These are phyloP conservation scores for Laticauda laticaudata DNA, from an alignment of 2,113 vertebrate genomes.

Conservation along the genomic window DNA sequence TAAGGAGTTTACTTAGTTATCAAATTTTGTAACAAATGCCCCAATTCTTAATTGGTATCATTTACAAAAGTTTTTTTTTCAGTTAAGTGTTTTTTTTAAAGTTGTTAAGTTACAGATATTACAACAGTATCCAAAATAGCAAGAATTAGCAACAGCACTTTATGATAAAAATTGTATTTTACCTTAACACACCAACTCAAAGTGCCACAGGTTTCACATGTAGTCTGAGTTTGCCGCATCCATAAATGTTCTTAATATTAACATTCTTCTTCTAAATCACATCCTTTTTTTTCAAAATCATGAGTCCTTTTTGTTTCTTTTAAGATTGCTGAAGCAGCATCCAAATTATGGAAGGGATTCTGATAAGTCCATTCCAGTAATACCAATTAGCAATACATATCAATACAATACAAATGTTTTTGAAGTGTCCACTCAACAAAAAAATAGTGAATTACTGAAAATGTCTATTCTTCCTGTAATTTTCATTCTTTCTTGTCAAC, in stretches of 20 bases:
- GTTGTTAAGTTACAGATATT: not conserved
- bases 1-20: not conserved
- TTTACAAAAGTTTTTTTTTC: not conserved
- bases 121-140: conserved; percentile 2
- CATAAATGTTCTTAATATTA: conserved; percentile 28
- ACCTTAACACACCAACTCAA: conserved; percentile 40
- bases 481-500: not conserved
- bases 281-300: not conserved
- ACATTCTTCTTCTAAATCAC: conserved; percentile 7
- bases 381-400: not conserved
- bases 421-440: conserved; percentile 6
- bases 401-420: not conserved
- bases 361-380: not conserved
- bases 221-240: conserved; percentile 17
- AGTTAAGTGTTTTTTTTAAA: not conserved
- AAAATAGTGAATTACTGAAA: not conserved
- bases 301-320: conserved; percentile 19
- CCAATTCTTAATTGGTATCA: not conserved
- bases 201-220: conserved; percentile 28
- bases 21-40: not conserved
- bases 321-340: not conserved
- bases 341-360: not conserved
- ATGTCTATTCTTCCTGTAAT: not conserved
- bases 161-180: conserved; percentile 37
- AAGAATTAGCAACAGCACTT: conserved; percentile 26